These are phyloP conservation scores for Sebastiscus tertius DNA, from an alignment of 2,797 vertebrate genomes.

Conservation along the genomic window DNA sequence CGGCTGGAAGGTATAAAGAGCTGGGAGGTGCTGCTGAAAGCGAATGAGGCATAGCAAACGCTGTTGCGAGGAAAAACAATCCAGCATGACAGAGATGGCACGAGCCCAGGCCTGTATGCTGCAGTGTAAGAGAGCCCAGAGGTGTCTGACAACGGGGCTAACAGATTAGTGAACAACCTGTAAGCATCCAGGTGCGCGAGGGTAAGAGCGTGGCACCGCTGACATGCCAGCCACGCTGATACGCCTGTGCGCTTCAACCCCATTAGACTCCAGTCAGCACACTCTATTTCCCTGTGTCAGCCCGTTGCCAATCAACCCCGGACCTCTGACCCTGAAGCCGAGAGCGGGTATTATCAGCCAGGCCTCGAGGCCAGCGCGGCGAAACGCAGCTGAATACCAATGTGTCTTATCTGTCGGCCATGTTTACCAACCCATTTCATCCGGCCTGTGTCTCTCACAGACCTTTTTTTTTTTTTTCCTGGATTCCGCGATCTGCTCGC, in stretches of 20 bases:
- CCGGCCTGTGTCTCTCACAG: conserved; percentile 22
- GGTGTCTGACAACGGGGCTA: conserved; percentile 55
- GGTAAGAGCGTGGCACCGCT: conserved; percentile 24
- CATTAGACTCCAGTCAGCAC: conserved; percentile 71
- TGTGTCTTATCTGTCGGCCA: conserved; percentile 62
- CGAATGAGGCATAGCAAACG: conserved; percentile 50
- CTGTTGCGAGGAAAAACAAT: conserved; percentile 46
- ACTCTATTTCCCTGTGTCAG: conserved; percentile 71
- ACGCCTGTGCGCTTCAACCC: conserved; percentile 42
- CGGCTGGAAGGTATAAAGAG: conserved; percentile 37
- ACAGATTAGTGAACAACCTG: conserved; percentile 65
- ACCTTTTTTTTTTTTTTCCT: conserved; percentile 2
- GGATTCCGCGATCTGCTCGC: conserved; percentile 23
- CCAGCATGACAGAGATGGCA: conserved; percentile 39
- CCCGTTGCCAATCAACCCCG: conserved; percentile 70
- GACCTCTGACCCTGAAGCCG: conserved; percentile 67
- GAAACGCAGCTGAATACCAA: conserved; percentile 71
- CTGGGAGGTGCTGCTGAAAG: conserved; percentile 52
- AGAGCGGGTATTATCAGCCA: conserved; percentile 62
- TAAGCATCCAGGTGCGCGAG: conserved; percentile 31
- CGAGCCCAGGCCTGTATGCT: conserved; percentile 24
- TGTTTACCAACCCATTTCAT: conserved; percentile 56
- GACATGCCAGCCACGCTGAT: conserved; percentile 50
- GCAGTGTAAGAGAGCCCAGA: conserved; percentile 26
- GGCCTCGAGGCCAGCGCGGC: conserved; percentile 31